A percentile compares a stretch with the other conserved stretches of the same genome.
phyloP scores from a whole-genome alignment of 2,888 invertebrate species.

The Phragmatobia fuliginosa region DNA sequence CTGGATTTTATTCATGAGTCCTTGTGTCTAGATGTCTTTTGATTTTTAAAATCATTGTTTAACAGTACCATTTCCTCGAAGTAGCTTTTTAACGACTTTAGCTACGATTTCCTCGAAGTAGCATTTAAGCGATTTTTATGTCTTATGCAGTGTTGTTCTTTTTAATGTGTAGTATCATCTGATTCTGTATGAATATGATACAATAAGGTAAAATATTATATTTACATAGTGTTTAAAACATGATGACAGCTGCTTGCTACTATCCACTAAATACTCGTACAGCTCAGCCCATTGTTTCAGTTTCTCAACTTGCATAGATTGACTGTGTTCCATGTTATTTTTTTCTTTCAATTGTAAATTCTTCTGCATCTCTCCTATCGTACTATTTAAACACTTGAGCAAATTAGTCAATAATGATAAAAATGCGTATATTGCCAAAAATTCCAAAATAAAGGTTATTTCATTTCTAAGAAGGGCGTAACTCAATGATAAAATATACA shows the following conservation, averaged over 20 bases:
- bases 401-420: background rate
- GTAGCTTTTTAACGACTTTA: too few species aligned
- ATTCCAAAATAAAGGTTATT: background rate
- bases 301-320: background rate
- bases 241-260: conserved; percentile 5
- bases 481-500: background rate
- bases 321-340: background rate
- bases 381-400: background rate
- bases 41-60: too few species aligned
- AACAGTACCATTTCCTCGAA: too few species aligned
- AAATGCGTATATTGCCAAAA: background rate
- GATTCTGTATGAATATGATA: too few species aligned
- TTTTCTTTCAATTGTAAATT: background rate
- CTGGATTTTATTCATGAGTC: too few species aligned
- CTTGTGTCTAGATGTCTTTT: too few species aligned
- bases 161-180: background rate
- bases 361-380: background rate
- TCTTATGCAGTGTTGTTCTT: too few species aligned
- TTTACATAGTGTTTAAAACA: conserved; percentile 13
- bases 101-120: too few species aligned
- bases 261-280: conserved; percentile 7
- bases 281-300: conserved; percentile 5
- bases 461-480: background rate
- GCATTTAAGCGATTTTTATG: too few species aligned
- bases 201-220: background rate